Conservation (phyloP, 1,140 invertebrate genomes). For the Cherax destructor region DNA sequence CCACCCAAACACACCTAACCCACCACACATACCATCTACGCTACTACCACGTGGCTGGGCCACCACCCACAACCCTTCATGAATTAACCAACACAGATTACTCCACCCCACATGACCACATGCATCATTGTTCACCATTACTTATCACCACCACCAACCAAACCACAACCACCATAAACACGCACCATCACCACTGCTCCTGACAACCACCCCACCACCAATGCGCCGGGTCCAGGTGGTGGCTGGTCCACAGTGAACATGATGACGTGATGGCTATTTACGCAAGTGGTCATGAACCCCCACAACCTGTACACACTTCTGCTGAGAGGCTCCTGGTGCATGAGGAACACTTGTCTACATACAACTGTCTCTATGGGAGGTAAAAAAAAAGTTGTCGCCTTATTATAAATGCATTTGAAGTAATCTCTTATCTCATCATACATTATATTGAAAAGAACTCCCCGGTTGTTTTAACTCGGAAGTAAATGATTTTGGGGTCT, state of each 20-base stretch:
- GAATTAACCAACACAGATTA: too few species aligned
- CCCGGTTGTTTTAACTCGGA: too few species aligned
- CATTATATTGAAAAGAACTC: too few species aligned
- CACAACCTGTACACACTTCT: conserved; percentile 98
- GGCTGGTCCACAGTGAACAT: conserved; percentile 62
- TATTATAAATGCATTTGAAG: too few species aligned
- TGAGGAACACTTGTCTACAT: conserved; percentile 93
- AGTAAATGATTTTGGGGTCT: too few species aligned
- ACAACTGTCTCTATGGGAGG: conserved; percentile 99
- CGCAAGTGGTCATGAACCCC: conserved; percentile 99
- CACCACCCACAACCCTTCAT: background rate
- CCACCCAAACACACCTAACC: too few species aligned
- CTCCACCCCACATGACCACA: conserved; percentile 10
- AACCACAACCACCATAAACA: conserved; percentile 1
- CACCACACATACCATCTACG: background rate
- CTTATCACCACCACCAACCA: background rate
- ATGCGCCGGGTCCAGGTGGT: conserved; percentile 50
- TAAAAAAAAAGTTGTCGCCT: too few species aligned
- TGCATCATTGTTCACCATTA: background rate
- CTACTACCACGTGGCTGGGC: background rate
- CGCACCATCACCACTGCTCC: background rate
- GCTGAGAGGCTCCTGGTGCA: conserved; percentile 93
- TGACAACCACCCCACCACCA: conserved; percentile 30
- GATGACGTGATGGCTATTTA: conserved; percentile 73
- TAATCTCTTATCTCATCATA: too few species aligned